phyloP scores from a whole-genome alignment of 2,888 invertebrate species.

The Caenorhabditis doughertyi region DNA sequence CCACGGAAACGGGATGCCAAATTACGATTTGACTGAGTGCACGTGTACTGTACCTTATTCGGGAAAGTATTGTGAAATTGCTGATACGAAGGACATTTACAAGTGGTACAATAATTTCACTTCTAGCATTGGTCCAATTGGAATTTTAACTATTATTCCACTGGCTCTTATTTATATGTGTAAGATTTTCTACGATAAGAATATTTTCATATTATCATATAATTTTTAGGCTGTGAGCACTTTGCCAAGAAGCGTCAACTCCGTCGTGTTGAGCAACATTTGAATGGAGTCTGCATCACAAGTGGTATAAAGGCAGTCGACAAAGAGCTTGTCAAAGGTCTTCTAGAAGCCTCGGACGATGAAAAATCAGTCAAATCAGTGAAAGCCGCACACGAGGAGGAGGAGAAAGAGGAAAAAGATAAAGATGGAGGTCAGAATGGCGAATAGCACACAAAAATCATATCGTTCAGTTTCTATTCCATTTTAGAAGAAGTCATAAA shows the following conservation, averaged over 20 bases:
- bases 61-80: conserved; percentile 67
- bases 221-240: conserved; percentile 70
- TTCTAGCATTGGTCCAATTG: conserved; percentile 66
- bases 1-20: conserved; percentile 66
- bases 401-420: conserved; percentile 43
- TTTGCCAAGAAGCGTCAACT: conserved; percentile 67
- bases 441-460: conserved; percentile 17
- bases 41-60: conserved; percentile 65
- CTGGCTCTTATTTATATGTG: conserved; percentile 68
- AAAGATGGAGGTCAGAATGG: conserved; percentile 56
- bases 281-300: conserved; percentile 64
- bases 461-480: conserved; percentile 43
- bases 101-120: conserved; percentile 72
- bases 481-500: conserved; percentile 61
- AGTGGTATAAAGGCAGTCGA: conserved; percentile 47
- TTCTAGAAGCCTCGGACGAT: conserved; percentile 57
- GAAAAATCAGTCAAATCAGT: conserved; percentile 56
- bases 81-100: conserved; percentile 69
- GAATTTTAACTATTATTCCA: conserved; percentile 70
- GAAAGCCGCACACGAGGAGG: conserved; percentile 26
- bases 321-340: conserved; percentile 55
- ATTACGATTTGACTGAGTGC: conserved; percentile 68
- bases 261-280: conserved; percentile 68
- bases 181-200: conserved; percentile 20
- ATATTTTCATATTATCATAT: no score